Evolutionary conservation across 2,113 vertebrate species (phyloP), one percentile per base, ranked within the genome.

Genomic region (Perognathus longimembris): DNA sequence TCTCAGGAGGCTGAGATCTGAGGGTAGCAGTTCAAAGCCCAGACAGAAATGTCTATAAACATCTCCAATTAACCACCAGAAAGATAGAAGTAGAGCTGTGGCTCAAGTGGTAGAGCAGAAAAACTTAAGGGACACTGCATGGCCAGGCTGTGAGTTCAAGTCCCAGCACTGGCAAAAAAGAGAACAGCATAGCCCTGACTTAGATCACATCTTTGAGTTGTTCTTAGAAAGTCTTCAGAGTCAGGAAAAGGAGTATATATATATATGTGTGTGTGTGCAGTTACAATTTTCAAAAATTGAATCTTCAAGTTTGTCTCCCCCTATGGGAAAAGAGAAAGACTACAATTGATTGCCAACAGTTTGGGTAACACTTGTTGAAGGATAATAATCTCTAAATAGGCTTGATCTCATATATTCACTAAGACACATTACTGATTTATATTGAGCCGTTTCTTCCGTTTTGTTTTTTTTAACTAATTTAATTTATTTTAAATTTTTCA

Each of bases 291-390:
- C 79, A 75, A 71, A 90, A 89, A 69, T 94, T 89, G 75, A 92
- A 77, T 89, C 61, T 80, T 63, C 91, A 57, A 91, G 81, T 78
- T 85, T 80, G 74, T 91, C 92, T 95, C 67, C 76, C 88, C 78
- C 89, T 91, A 20, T 79, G 81, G 90, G 92, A 89, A 94, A 81
- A 89, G 88, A 64, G 79, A 85, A 84, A 86, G 78, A 94, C 77
- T 81, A 50, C 76, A 93, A 70, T 78, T 14, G 8, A 45, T 95
- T 93, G 85, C 36, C 88, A 87, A 36, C 81, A 93, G 76, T 94
- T 91, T 95, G 94, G 85, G 73, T 94, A 92, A 89, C 90, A 85
- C 67, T 82, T 92, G 82, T 93, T 93, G 79, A 50, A 85, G 74
- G 83, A 90, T 88, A 85, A 88, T 90, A 93, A 83, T 74, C 70